Conservation (phyloP, 2,113 vertebrate species). For the Taxidea taxus region DNA sequence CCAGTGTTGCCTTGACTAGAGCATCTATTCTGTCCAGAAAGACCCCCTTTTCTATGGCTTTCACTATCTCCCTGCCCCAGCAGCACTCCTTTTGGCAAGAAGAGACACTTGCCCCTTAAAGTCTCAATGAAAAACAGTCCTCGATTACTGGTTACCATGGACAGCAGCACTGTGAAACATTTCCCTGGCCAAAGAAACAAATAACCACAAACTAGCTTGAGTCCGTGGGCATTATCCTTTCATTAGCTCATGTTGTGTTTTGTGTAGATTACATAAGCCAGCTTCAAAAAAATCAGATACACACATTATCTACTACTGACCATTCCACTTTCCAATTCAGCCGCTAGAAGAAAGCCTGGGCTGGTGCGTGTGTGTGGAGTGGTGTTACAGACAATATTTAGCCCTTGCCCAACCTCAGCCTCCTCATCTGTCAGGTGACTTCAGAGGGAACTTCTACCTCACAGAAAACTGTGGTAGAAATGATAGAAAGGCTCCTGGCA, state of each 20-base stretch:
- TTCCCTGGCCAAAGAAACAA: neutral
- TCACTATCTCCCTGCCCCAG: neutral
- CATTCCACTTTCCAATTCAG: neutral
- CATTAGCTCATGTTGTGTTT: neutral
- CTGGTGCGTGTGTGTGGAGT: neutral
- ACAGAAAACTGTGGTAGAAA: neutral
- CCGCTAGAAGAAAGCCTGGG: neutral
- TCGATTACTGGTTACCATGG: neutral
- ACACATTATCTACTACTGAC: accelerated
- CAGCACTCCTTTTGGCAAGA: neutral
- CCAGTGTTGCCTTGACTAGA: neutral
- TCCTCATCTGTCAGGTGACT: neutral
- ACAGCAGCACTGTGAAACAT: neutral
- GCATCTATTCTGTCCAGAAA: neutral
- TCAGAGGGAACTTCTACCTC: neutral
- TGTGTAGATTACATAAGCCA: neutral
- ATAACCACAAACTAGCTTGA: neutral
- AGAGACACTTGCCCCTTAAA: neutral
- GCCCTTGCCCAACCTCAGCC: neutral
- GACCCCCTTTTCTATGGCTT: neutral
- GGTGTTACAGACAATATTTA: neutral
- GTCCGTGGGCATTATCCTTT: neutral
- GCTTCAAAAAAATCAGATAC: neutral
- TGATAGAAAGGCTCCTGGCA: neutral
- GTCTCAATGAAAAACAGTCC: neutral